A percentile compares a stretch with the other conserved stretches of the same genome.
Conservation (phyloP, 1,140 invertebrate genomes). For the Uloborus diversus region DNA sequence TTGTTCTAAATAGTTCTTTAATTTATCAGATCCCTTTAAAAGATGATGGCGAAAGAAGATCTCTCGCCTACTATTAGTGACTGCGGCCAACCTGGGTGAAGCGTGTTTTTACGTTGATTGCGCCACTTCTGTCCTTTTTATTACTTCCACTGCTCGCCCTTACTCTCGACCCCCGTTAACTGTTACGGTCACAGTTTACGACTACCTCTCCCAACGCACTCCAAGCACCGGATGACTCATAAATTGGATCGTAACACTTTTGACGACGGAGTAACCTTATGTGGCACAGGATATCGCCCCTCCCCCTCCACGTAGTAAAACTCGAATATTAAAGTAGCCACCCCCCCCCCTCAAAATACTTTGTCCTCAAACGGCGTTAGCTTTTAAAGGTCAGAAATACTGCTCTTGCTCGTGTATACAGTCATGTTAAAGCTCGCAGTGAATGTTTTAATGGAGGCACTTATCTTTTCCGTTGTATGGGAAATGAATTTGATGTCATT, state of each 20-base stretch:
- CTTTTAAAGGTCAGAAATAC: conserved; percentile 23
- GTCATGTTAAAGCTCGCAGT: neutral
- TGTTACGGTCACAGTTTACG: conserved; percentile 49
- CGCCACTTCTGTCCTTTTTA: conserved; percentile 47
- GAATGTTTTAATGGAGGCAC: conserved; percentile 9
- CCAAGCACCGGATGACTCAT: conserved; percentile 45
- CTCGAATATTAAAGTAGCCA: conserved; percentile 23
- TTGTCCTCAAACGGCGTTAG: conserved; percentile 3
- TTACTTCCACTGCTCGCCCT: conserved; percentile 20
- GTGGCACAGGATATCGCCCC: neutral
- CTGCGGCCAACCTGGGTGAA: too few species aligned
- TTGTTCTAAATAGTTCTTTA: too few species aligned
- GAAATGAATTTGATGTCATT: conserved; percentile 39
- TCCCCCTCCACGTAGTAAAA: neutral
- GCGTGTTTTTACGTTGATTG: conserved; percentile 52
- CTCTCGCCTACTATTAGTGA: too few species aligned
- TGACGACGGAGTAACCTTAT: conserved; percentile 29
- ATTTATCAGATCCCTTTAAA: too few species aligned
- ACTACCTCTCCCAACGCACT: conserved; percentile 34
- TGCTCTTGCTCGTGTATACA: neutral
- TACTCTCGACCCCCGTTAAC: conserved; percentile 27
- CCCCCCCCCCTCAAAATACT: neutral
- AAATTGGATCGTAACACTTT: conserved; percentile 53
- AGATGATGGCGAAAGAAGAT: too few species aligned
- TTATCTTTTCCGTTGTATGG: conserved; percentile 14